Percentiles rank a stretch among this genome's conserved stretches.
These are phyloP conservation scores for Napeogenes sylphis DNA, from an alignment of 2,888 invertebrate genomes.

Conservation along the genomic window DNA sequence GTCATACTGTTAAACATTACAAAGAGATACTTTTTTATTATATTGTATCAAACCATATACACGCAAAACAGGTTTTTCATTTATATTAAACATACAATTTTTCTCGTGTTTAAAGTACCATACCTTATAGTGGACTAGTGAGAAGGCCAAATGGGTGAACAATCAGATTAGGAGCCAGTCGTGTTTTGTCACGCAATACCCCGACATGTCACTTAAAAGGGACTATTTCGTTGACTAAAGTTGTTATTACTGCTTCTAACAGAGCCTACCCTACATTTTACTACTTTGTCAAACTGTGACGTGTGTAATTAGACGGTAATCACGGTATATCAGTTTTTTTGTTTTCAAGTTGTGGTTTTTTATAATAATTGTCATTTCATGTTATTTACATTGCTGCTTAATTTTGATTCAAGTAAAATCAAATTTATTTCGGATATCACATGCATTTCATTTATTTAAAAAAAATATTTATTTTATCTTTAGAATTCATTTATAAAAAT, in stretches of 20 bases:
- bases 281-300: slow-evolving; percentile 25
- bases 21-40: too few relatives aligned
- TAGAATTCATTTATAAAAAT: too few relatives aligned
- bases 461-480: too few relatives aligned
- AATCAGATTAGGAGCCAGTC: slow-evolving; percentile 21
- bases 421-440: too few relatives aligned
- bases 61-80: not conserved
- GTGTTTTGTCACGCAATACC: slow-evolving; percentile 24
- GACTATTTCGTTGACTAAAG: slow-evolving; percentile 24
- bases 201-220: slow-evolving; percentile 28
- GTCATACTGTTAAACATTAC: too few relatives aligned
- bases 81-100: not conserved
- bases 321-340: slow-evolving; percentile 10
- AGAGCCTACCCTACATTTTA: slow-evolving; percentile 26
- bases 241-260: slow-evolving; percentile 27
- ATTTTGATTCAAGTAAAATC: too few relatives aligned
- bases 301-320: slow-evolving; percentile 20
- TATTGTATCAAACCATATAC: too few relatives aligned
- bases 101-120: not conserved
- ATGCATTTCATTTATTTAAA: too few relatives aligned
- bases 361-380: not conserved
- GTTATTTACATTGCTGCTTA: too few relatives aligned
- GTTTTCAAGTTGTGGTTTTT: slow-evolving; percentile 4
- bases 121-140: slow-evolving; percentile 8
- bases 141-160: slow-evolving; percentile 19